Base-by-base conservation (phyloP, 2,113 vertebrate genomes). In the Peromyscus californicus region DNA sequence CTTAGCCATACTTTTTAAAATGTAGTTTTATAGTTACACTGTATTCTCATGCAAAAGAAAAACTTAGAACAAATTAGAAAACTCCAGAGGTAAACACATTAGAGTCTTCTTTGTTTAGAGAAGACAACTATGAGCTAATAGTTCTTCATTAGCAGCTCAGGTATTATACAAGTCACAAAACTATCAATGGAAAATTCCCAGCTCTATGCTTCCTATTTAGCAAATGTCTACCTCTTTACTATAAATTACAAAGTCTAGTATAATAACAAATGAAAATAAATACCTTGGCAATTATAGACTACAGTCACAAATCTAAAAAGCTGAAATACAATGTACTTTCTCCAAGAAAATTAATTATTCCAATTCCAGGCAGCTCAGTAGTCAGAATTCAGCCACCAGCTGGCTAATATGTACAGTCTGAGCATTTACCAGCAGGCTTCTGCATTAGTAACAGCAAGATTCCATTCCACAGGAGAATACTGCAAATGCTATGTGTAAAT, bases 361-460 rank as follows among this genome's bases (percentile, higher is more conserved):
- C 98, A 97, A 98, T 98, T 99, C 97, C 98, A 97, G 97, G 96
- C 97, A 98, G 98, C 97, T 98, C 98, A 98, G 93, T 98, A 98
- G 98, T 98, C 97, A 98, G 97, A 98, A 98, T 94, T 98, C 98
- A 99, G 98, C 98, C 98, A 98, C 98, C 99, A 98, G 98, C 98
- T 98, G 98, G 98, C 98, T 99, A 98, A 99, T 98, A 98, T 93
- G 97, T 98, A 97, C 97, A 98, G 98, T 98, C 96, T 96, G 97
- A 99, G 98, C 98, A 98, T 98, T 99, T 98, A 98, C 94, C 99
- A 99, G 98, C 99, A 98, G 98, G 98, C 88, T 98, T 97, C 98
- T 98, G 97, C 99, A 98, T 99, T 99, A 98, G 97, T 92, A 99
- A 98, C 99, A 99, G 98, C 98, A 99, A 98, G 98, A 98, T 98